Base-by-base conservation (phyloP, 2,888 invertebrate genomes). In the Trissolcus brochymenae region DNA sequence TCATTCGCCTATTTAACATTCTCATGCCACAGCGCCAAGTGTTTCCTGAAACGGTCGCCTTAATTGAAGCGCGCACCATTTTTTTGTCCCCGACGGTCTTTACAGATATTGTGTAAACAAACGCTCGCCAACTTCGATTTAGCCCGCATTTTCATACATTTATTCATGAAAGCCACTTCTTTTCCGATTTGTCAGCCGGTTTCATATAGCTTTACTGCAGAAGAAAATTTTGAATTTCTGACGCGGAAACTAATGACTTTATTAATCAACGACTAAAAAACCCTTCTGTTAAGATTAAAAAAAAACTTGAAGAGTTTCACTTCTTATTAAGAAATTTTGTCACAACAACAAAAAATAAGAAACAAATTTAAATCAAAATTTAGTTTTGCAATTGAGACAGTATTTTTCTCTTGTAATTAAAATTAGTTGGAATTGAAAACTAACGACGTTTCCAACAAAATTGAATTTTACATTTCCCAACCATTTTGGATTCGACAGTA, bases 11-110 rank as follows among this genome's bases (percentile, higher is more conserved):
- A 55, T 64, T 72, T 49, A 55, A 40, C 65, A 60, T 72, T 72
- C 72, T 41, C 72, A 59, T 62, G 59, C 53, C 4, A 6, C 29
- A 53, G 57, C 19, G 43, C 59, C 40, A 60, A 72, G 66, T 56
- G 73, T 73, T 73, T 73, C 66, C 73, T 66, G 66, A 61, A 74
- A 67, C 67, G 51, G 53, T 74, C 67, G 67, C 66, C 56, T 74
- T 67, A 67, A 67, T 62, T 67, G 67, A 74, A 61, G 21, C 51
- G 73, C 60, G 67, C 67, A 51, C 43, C 25, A 43, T 66, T 66
- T 61, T 61, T 60, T n/a, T 25, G 25, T 25, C 6, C 6, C 25
- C 4, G 25, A 25, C 25, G 2, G 4, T 13, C n/a, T 25, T 19
- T 19, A 14, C 29, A 11, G 9, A 29, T 40, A 16, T 46, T 17